phyloP scores from a whole-genome alignment of 2,113 vertebrate species.

The Craseonycteris thonglongyai region DNA sequence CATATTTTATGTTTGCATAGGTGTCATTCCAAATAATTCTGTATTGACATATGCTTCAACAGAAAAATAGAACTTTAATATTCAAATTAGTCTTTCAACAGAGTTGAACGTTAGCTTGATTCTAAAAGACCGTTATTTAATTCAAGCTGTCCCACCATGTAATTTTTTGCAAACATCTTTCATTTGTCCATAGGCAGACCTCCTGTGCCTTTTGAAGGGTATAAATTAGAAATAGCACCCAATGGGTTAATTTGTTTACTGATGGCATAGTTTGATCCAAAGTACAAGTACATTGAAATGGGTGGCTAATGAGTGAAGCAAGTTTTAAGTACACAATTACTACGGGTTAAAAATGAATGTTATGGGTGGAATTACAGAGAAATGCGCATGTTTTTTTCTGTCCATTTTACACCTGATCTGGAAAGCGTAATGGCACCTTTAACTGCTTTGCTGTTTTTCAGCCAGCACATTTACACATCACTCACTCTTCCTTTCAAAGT shows the following conservation, averaged over 20 bases:
- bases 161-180: neutral
- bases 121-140: neutral
- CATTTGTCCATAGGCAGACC: neutral
- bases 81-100: conserved; percentile 25
- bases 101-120: conserved; percentile 9
- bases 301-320: neutral
- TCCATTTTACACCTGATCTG: neutral
- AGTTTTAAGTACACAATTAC: neutral
- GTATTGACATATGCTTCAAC: neutral
- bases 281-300: neutral
- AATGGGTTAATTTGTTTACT: neutral
- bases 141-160: neutral
- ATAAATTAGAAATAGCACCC: neutral
- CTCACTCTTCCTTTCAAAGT: neutral
- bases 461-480: neutral
- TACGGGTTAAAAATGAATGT: neutral
- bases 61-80: neutral
- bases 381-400: neutral
- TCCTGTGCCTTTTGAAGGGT: neutral
- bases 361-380: neutral
- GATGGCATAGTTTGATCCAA: neutral
- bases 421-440: conserved; percentile 14
- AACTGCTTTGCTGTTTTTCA: conserved; percentile 14
- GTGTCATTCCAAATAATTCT: neutral
- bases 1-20: neutral